Evolutionary conservation across 2,888 invertebrate genomes (phyloP).

Genomic region (Dolichopus griseipennis): DNA sequence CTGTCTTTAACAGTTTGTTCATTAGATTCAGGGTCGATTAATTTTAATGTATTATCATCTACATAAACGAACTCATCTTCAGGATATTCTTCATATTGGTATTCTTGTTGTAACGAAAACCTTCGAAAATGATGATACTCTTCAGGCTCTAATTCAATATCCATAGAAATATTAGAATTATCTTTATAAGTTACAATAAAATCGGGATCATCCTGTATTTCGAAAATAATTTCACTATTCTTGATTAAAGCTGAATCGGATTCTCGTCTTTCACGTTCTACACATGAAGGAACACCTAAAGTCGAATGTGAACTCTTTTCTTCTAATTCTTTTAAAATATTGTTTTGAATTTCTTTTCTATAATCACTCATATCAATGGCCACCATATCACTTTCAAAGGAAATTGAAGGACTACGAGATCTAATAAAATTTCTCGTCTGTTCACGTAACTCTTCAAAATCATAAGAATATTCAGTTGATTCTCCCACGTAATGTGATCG

Average conservation of each 20-base stretch:
- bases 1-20: slow-evolving; percentile 32
- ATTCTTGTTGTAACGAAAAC: slow-evolving; percentile 37
- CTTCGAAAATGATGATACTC: slow-evolving; percentile 41
- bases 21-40: slow-evolving; percentile 15
- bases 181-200: slow-evolving; percentile 21
- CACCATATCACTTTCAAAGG: slow-evolving; percentile 26
- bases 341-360: slow-evolving; percentile 23
- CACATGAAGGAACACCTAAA: slow-evolving; percentile 30
- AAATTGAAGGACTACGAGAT: slow-evolving; percentile 37
- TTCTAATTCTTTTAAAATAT: slow-evolving; percentile 31
- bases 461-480: slow-evolving; percentile 32
- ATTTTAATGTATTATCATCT: slow-evolving; percentile 25
- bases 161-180: slow-evolving; percentile 18
- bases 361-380: slow-evolving; percentile 12
- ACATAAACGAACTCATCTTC: slow-evolving; percentile 32
- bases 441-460: slow-evolving; percentile 33
- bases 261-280: slow-evolving; percentile 37
- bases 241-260: slow-evolving; percentile 37
- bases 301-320: slow-evolving; percentile 32
- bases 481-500: slow-evolving; percentile 41
- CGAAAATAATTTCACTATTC: slow-evolving; percentile 28
- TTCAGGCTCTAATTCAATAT: slow-evolving; percentile 33
- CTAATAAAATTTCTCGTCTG: slow-evolving; percentile 34
- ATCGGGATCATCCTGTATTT: slow-evolving; percentile 24
- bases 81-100: slow-evolving; percentile 37